Conservation (phyloP, 2,113 vertebrate genomes). For the Osmerus eperlanus region DNA sequence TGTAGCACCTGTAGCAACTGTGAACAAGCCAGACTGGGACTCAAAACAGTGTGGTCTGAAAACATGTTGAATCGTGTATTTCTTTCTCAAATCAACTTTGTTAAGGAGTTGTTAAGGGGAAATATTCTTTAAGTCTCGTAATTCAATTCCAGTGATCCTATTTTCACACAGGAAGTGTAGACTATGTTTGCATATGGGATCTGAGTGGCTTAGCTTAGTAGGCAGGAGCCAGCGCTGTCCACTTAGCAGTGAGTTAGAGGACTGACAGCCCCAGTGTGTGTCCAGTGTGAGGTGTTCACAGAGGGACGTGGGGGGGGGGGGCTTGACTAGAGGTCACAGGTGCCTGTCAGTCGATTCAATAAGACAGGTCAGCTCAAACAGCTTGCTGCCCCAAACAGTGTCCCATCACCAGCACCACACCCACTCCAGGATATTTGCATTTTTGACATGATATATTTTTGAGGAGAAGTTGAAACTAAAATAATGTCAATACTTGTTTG, state of each 20-base stretch:
- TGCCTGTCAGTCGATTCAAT: conserved; percentile 51
- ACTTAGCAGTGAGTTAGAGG: conserved; percentile 37
- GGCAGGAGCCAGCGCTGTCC: conserved; percentile 21
- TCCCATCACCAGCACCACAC: conserved; percentile 37
- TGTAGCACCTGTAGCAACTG: no score
- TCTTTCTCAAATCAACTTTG: no score
- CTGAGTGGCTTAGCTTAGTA: conserved; percentile 12
- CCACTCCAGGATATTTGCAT: conserved; percentile 31
- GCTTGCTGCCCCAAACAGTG: conserved; percentile 49
- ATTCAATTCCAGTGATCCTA: conserved; percentile 7
- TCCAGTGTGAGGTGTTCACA: conserved; percentile 49
- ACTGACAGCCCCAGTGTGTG: conserved; percentile 41
- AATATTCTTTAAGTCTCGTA: not conserved
- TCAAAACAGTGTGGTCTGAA: no score
- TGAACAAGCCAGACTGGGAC: no score
- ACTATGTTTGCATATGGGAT: conserved; percentile 19
- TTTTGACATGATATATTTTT: conserved; percentile 42
- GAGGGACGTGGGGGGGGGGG: conserved; percentile 37
- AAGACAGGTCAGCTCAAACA: conserved; percentile 33
- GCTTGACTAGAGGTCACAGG: conserved; percentile 57
- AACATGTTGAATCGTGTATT: no score
- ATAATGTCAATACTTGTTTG: no score
- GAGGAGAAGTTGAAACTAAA: conserved; percentile 30
- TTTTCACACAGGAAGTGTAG: conserved; percentile 16
- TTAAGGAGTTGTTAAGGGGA: no score